Evolutionary conservation across 2,888 invertebrate species (phyloP).

Genomic region (Tubulanus polymorphus): DNA sequence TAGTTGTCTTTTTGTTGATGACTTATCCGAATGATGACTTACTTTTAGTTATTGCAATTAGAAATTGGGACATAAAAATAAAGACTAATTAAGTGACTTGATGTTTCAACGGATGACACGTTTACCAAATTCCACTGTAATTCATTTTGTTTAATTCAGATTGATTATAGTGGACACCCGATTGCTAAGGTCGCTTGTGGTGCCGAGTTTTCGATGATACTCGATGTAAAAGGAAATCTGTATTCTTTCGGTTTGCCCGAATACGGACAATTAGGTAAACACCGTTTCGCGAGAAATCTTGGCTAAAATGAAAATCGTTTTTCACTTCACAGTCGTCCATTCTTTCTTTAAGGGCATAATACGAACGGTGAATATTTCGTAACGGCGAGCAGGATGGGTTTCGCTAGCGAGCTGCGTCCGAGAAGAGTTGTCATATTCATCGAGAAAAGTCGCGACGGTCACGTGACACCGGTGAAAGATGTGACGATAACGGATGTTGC

Average conservation of each 20-base stretch:
- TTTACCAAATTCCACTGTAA: background rate
- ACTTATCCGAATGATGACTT: no score
- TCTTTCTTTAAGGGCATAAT: constrained; percentile 68
- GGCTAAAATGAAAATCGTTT: background rate
- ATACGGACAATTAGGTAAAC: constrained; percentile 74
- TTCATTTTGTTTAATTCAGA: constrained; percentile 21
- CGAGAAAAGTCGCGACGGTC: constrained; percentile 80
- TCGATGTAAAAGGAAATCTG: constrained; percentile 82
- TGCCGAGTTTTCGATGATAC: constrained; percentile 85
- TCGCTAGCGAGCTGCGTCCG: constrained; percentile 78
- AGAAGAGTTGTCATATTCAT: constrained; percentile 80
- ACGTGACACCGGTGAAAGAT: constrained; percentile 72
- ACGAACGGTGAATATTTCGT: constrained; percentile 93
- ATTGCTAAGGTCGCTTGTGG: constrained; percentile 86
- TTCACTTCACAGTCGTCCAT: no score
- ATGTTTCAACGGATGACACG: background rate
- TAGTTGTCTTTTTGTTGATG: no score
- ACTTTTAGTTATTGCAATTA: background rate
- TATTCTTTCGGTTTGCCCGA: constrained; percentile 91
- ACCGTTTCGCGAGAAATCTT: background rate
- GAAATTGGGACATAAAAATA: background rate
- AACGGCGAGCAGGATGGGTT: constrained; percentile 81
- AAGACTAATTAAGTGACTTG: no score
- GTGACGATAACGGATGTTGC: constrained; percentile 85
- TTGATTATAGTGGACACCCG: constrained; percentile 65